Base-by-base conservation (phyloP, 1,140 invertebrate species). In the Tribolium castaneum region DNA sequence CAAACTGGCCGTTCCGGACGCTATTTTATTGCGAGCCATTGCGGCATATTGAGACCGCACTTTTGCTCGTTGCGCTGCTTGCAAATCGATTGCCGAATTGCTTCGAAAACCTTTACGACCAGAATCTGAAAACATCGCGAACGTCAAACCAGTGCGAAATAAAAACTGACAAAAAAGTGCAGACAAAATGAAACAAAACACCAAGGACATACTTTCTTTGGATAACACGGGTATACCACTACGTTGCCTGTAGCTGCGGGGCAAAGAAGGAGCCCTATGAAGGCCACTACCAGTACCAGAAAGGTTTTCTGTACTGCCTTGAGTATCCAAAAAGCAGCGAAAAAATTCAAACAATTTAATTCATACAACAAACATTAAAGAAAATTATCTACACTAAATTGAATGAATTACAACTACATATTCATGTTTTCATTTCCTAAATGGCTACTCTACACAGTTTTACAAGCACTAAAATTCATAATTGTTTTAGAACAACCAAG, bases 31-130 rank as follows among this genome's bases (percentile, higher is more conserved):
- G 22, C 94, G 88, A 52, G 92, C 91, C 85, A 95, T 90, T 79
- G 93, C 92, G 13, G 94, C 93, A 86, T 96, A 96, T 78, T 94
- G 90, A 34, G 93, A 91, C 75, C 95, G 89, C 0, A 92, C 94
- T 82, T 95, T 94, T 12, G 96, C 96, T 70, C 96, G 88, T 86
- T 96, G 93, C 19, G 93, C 96, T 6, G 96, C 95, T 81, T 95
- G 94, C 71, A 96, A 90, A 89, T 99, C 97, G 84, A 98, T 95
- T 49, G 97, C 97, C 81, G 96, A 98, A 84, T 95, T 96, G 54
- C 97, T 98, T 77, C 97, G 91, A 82, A 89, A 90, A 75, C 87
- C 90, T 76, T 84, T 85, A 56, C 78, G 80, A 59, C 76, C 79
- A 75, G 79, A 79, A 82, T 80, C 82, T 84, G 49, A 76, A 77